Evolutionary conservation across 30 jellyfish, hydroid and myxozoan species (phyloP).

Genomic region (Chrysaora quinquecirrha): DNA sequence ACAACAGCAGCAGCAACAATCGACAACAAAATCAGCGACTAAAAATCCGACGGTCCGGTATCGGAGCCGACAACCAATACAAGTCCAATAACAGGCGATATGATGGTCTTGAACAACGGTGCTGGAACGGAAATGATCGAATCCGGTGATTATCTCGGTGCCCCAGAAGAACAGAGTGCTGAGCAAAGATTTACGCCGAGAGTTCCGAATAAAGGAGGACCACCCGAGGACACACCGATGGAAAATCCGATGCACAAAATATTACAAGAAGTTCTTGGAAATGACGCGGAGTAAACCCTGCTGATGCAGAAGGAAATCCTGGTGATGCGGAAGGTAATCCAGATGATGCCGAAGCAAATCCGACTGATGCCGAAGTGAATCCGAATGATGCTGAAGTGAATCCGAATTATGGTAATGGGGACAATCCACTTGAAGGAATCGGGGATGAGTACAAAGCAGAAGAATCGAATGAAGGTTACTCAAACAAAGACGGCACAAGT

Average conservation of each 20-base stretch:
- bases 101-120: conserved; percentile 45
- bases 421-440: too few species aligned
- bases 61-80: neutral
- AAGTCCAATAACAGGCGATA: conserved; percentile 48
- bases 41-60: neutral
- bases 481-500: too few species aligned
- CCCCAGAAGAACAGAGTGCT: conserved; percentile 35
- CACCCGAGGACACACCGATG: neutral
- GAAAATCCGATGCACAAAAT: conserved; percentile 29
- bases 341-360: neutral
- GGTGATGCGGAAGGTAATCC: neutral
- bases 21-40: conserved; percentile 5
- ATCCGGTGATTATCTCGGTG: conserved; percentile 62
- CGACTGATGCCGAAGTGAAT: neutral
- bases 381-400: neutral
- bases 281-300: neutral
- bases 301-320: neutral
- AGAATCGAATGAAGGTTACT: too few species aligned
- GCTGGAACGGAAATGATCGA: conserved; percentile 48
- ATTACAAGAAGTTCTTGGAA: conserved; percentile 22
- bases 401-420: too few species aligned
- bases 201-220: conserved; percentile 7
- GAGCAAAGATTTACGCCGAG: conserved; percentile 48
- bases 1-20: neutral
- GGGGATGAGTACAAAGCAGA: too few species aligned